phyloP scores from a whole-genome alignment of 2,797 vertebrate genomes.

The Thamnophis elegans region DNA sequence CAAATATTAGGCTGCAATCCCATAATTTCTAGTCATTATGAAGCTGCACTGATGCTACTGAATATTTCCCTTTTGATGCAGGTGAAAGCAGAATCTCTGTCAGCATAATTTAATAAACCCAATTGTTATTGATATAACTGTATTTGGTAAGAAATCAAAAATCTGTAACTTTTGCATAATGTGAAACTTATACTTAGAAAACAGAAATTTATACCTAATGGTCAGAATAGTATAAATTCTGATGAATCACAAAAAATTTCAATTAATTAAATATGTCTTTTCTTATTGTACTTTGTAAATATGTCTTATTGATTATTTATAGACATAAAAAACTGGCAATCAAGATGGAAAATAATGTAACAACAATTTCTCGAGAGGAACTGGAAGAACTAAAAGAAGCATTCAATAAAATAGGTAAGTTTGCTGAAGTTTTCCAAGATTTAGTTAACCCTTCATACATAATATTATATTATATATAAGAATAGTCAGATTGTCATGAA shows the following conservation, averaged over 20 bases:
- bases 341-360: conserved; percentile 84
- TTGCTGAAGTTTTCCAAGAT: neutral
- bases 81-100: neutral
- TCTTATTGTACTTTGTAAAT: conserved; percentile 30
- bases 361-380: conserved; percentile 89
- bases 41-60: neutral
- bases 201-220: neutral
- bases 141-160: neutral
- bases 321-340: conserved; percentile 51
- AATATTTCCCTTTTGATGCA: neutral
- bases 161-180: neutral
- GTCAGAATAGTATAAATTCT: neutral
- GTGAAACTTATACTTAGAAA: neutral
- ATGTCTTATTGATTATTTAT: conserved; percentile 40
- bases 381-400: conserved; percentile 92
- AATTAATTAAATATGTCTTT: conserved; percentile 1
- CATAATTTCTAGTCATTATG: neutral
- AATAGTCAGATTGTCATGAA: neutral
- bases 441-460: neutral
- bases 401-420: conserved; percentile 90
- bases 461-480: neutral
- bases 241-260: neutral
- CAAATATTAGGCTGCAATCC: neutral
- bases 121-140: neutral
- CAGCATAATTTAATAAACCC: neutral